Percentiles rank a stretch among this genome's conserved stretches.
phyloP scores from a whole-genome alignment of 2,113 vertebrate species.

The Brachypteracias leptosomus region DNA sequence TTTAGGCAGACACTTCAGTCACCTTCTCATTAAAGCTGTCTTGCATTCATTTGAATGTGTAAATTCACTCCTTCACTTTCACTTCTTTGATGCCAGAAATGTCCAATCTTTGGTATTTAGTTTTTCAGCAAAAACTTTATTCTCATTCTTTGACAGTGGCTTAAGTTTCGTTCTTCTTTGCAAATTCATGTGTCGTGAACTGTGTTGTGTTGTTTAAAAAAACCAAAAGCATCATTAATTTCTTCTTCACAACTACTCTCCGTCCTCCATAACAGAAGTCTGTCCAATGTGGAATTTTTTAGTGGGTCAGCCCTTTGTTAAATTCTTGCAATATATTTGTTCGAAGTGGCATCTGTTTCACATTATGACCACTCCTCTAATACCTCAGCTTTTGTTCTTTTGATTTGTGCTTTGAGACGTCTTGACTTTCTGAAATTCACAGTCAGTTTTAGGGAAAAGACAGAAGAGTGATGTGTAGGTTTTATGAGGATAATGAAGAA shows the following conservation, averaged over 20 bases:
- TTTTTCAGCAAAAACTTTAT: neutral
- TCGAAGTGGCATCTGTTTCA: neutral
- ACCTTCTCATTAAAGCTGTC: neutral
- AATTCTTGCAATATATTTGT: neutral
- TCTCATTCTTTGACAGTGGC: neutral
- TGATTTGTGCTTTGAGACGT: neutral
- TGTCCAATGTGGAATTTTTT: neutral
- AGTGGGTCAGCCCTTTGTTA: neutral
- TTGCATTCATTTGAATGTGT: neutral
- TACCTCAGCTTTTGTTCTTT: neutral
- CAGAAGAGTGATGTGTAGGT: neutral
- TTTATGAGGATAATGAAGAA: neutral
- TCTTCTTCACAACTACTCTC: neutral
- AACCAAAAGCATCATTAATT: neutral
- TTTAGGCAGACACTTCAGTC: neutral
- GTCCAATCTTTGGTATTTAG: neutral
- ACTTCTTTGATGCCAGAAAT: neutral
- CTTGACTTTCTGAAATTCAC: neutral
- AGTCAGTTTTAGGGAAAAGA: neutral
- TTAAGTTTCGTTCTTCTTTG: neutral
- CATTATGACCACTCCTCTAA: neutral
- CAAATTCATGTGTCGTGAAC: neutral
- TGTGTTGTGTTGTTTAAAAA: neutral
- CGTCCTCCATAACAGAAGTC: neutral
- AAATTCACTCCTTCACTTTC: neutral